Base-by-base conservation (phyloP, 2,888 invertebrate genomes). In the Himalopsyche tibetana region DNA sequence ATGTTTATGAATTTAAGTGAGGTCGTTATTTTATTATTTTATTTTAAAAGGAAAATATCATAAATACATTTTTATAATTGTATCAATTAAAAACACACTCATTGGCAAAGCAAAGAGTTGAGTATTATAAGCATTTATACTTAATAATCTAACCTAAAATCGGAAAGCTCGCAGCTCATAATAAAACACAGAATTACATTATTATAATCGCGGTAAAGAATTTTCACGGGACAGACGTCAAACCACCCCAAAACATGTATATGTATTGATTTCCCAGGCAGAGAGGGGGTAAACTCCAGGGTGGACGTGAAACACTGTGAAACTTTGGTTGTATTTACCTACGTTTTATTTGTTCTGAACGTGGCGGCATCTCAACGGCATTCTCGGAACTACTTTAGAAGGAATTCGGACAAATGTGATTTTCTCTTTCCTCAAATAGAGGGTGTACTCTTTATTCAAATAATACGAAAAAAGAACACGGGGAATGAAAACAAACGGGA, bases 201-300 rank as follows among this genome's bases (percentile, higher is more conserved):
- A 74, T 74, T 74, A 28, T 74, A 74, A 85, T 80, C 82, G 89
- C 88, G 88, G 87, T 88, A 88, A 89, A 86, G 88, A 74, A 86
- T 89, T 88, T 89, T 89, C 87, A 86, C 88, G 89, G 89, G 89
- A 89, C 84, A 82, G 85, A 88, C 86, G 85, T 87, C 87, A 81
- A 82, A 40, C 87, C 88, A 87, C 87, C 89, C 88, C 88, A 84
- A 89, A 90, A 89, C 90, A 90, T 88, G 90, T 90, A 90, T 89
- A 90, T 89, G 87, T 89, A 89, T 89, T 90, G 90, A 90, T 90
- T 90, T 92, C 92, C 92, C 92, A 91, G 90, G 89, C 90, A 90
- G 89, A 88, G 86, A 87, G 83, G 84, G 87, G 86, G 89, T 88
- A 89, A 90, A 89, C 89, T 89, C 85, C 82, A 84, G 86, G 86